Evolutionary conservation across 2,797 vertebrate genomes (phyloP).

Genomic region (Chanos chanos): DNA sequence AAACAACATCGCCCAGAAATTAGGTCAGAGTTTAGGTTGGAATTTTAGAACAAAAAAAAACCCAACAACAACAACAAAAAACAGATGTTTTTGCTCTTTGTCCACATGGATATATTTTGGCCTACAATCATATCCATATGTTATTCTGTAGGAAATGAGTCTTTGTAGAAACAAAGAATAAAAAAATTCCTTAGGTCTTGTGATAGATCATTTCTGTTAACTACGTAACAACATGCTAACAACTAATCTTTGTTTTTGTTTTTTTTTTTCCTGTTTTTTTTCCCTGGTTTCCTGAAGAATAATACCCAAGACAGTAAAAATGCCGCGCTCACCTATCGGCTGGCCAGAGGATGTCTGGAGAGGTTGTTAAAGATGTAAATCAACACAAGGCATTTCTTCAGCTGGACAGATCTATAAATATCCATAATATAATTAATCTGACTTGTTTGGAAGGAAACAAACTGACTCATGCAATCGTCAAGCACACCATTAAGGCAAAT

Average conservation of each 20-base stretch:
- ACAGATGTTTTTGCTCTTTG: slow-evolving; percentile 42
- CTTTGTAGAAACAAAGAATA: no score
- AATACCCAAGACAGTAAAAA: no score
- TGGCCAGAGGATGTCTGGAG: slow-evolving; percentile 43
- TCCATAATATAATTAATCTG: slow-evolving; percentile 52
- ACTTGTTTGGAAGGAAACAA: slow-evolving; percentile 49
- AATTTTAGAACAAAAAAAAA: no score
- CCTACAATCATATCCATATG: no score
- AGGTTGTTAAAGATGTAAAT: slow-evolving; percentile 53
- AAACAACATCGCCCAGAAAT: slow-evolving; percentile 42
- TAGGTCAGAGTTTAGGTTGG: slow-evolving; percentile 56
- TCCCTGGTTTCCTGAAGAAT: neutral
- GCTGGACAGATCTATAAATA: slow-evolving; percentile 41
- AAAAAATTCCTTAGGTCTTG: slow-evolving; percentile 1
- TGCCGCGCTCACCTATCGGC: neutral
- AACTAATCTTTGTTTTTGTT: neutral
- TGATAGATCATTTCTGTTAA: no score
- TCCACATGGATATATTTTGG: slow-evolving; percentile 53
- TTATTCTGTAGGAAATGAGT: no score
- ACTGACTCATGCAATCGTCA: slow-evolving; percentile 41
- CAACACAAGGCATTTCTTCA: slow-evolving; percentile 43
- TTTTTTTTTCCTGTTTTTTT: neutral
- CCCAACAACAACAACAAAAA: no score
- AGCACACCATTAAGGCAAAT: slow-evolving; percentile 41
- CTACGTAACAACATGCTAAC: no score